phyloP scores from a whole-genome alignment of 2,113 vertebrate genomes.

The Pteruthius melanotis region DNA sequence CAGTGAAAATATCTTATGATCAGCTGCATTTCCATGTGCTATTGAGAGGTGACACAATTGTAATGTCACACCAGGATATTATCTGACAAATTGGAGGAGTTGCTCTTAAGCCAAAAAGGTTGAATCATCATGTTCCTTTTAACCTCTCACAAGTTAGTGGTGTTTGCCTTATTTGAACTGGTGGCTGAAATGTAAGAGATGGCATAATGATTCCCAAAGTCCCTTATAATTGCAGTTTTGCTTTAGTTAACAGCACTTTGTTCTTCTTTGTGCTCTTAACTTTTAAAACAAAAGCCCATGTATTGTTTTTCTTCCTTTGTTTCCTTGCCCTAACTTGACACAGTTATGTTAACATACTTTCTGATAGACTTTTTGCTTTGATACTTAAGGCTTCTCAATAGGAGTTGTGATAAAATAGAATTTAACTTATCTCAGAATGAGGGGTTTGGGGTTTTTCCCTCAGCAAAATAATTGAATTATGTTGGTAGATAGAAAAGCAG shows the following conservation, averaged over 20 bases:
- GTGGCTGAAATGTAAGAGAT: not conserved
- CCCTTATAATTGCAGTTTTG: not conserved
- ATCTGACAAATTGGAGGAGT: not conserved
- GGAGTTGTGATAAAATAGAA: not conserved
- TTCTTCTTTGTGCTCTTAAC: not conserved
- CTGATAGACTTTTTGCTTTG: not conserved
- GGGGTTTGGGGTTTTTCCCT: not conserved
- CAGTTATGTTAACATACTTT: not conserved
- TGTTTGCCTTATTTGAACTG: slow-evolving; percentile 18
- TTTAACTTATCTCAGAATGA: not conserved
- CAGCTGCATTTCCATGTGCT: slow-evolving; percentile 27
- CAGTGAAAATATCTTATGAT: slow-evolving; percentile 5
- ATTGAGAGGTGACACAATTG: slow-evolving; percentile 25
- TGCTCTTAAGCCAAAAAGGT: slow-evolving; percentile 13
- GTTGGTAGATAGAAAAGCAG: not conserved
- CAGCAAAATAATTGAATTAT: not conserved
- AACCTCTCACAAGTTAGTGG: slow-evolving; percentile 1
- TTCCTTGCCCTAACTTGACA: not conserved
- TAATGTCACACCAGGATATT: slow-evolving; percentile 33
- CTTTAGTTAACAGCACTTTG: not conserved
- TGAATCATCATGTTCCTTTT: slow-evolving; percentile 50
- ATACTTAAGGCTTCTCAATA: not conserved
- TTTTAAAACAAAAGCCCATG: not conserved
- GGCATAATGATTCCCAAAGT: fast-evolving
- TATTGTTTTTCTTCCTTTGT: not conserved